Evolutionary conservation across 1,140 invertebrate species (phyloP).

Genomic region (Drosophila arawakana): DNA sequence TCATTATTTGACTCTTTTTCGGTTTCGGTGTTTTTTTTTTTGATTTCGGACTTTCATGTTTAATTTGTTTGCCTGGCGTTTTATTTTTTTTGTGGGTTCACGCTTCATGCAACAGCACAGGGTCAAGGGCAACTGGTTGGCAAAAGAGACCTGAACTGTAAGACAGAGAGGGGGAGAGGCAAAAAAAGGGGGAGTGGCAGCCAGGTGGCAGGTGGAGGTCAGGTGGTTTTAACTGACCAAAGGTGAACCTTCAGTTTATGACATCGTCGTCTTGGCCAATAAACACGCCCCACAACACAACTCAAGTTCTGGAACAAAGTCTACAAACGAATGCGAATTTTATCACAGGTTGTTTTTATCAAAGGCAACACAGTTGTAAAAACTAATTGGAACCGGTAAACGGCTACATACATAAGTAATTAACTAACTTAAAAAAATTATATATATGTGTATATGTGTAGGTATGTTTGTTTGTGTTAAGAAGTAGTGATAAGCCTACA

Average conservation of each 20-base stretch:
- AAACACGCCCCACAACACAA: conserved; percentile 20
- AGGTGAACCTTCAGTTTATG: conserved; percentile 49
- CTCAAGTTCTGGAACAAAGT: conserved; percentile 55
- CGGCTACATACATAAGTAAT: conserved; percentile 12
- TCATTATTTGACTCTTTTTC: conserved; percentile 1
- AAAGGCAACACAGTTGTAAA: conserved; percentile 53
- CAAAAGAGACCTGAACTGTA: background rate
- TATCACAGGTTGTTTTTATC: conserved; percentile 66
- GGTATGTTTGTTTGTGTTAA: no score
- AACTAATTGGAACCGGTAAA: conserved; percentile 29
- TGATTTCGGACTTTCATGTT: background rate
- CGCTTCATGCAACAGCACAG: conserved; percentile 45
- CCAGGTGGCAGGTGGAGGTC: background rate
- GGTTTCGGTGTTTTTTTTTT: no score
- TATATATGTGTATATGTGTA: background rate
- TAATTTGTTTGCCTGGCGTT: conserved; percentile 39
- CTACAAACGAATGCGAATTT: conserved; percentile 44
- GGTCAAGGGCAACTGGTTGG: conserved; percentile 69
- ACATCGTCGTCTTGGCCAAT: conserved; percentile 25
- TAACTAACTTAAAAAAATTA: background rate
- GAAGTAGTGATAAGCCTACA: conserved; percentile 12
- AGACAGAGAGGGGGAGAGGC: background rate
- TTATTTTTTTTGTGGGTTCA: conserved; percentile 16
- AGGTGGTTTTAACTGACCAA: conserved; percentile 19
- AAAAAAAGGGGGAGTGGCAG: background rate